Percentiles rank a stretch among this genome's conserved stretches.
These are phyloP conservation scores for Sussaba pulchella DNA, from an alignment of 2,888 invertebrate species.

Conservation along the genomic window DNA sequence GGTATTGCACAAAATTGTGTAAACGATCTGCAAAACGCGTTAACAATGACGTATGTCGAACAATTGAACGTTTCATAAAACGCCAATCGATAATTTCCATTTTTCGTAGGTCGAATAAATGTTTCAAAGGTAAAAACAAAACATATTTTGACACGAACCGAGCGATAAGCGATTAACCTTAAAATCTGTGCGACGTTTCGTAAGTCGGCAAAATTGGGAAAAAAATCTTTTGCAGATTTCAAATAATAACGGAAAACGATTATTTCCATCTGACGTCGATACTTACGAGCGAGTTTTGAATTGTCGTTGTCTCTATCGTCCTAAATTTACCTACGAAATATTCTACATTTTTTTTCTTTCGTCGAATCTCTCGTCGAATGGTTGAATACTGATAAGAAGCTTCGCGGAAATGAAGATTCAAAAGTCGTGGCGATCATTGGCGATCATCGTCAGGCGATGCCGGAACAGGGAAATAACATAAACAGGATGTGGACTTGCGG, in stretches of 20 bases:
- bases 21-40: not conserved
- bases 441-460: too few relatives aligned
- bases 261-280: not conserved
- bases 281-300: conserved; percentile 5
- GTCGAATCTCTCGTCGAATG: conserved; percentile 5
- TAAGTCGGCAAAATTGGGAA: not conserved
- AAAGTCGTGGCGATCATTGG: conserved; percentile 27
- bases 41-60: not conserved
- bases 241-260: not conserved
- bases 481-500: too few relatives aligned
- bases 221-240: not conserved
- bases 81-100: not conserved
- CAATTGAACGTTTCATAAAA: not conserved
- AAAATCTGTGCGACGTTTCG: not conserved
- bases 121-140: not conserved
- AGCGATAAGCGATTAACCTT: conserved; percentile 13
- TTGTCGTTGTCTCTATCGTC: conserved; percentile 2
- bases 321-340: not conserved
- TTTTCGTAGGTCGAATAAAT: not conserved
- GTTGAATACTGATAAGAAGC: conserved; percentile 9
- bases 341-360: conserved; percentile 41
- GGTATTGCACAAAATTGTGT: conserved; percentile 34
- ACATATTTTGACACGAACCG: conserved; percentile 20
- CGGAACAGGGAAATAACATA: too few relatives aligned
- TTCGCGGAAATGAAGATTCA: conserved; percentile 30